Percentiles rank a stretch among this genome's conserved stretches.
phyloP scores from a whole-genome alignment of 2,113 vertebrate genomes.

The Cyrtonyx montezumae region DNA sequence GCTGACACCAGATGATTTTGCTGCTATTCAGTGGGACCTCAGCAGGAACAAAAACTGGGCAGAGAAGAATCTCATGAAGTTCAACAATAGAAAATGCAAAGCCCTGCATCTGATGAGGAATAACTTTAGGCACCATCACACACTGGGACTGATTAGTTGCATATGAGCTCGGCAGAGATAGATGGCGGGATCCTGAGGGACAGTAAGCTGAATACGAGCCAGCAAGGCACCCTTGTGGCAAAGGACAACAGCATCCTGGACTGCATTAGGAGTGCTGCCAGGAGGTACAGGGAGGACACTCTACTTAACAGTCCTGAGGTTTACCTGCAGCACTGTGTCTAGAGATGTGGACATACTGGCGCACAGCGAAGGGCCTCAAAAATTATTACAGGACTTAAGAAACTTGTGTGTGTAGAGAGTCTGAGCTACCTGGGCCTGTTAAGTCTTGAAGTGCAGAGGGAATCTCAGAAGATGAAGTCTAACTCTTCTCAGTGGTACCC shows the following conservation, averaged over 20 bases:
- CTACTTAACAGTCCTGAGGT: not conserved
- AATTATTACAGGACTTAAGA: not conserved
- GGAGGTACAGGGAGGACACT: not conserved
- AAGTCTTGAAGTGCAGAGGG: not conserved
- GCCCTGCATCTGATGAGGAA: not conserved
- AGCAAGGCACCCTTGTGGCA: not conserved
- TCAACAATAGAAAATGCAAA: not conserved
- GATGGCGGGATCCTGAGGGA: not conserved
- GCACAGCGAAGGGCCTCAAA: not conserved
- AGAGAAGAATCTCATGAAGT: not conserved
- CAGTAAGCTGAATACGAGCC: not conserved
- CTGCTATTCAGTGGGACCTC: not conserved
- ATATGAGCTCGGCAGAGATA: not conserved
- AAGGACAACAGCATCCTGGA: not conserved
- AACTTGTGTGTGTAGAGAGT: not conserved
- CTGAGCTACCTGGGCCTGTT: not conserved
- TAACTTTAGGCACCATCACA: not conserved
- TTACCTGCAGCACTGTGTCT: not conserved
- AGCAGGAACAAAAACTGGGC: not conserved
- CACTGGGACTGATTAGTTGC: not conserved
- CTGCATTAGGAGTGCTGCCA: not conserved
- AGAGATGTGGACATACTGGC: fast-evolving
- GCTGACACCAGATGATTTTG: not conserved
- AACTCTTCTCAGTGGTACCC: not conserved
- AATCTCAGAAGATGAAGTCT: not conserved